A percentile compares a stretch with the other conserved stretches of the same genome.
These are phyloP conservation scores for human DNA, from an alignment of 2,113 vertebrate species.

Conservation along the genomic window GRCh38 chr4:66779001-66779500, in stretches of 20 bases:
- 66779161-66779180: not conserved
- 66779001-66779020: not conserved
- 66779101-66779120: not conserved
- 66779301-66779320: not conserved
- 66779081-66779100: not conserved
- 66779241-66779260: not conserved
- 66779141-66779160: not conserved
- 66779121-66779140: not conserved
- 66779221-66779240: not conserved
- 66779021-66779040: not conserved
- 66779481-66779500: not conserved
- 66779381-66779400: not conserved
- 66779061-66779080: not conserved
- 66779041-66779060: not conserved
- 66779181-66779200: not conserved
- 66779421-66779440: not conserved
- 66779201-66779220: not conserved
- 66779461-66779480: not conserved
- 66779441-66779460: not conserved
- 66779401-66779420: not conserved
- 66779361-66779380: not conserved
- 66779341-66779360: not conserved
- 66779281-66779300: not conserved
- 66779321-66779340: not conserved
- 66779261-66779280: not conserved